Conservation (phyloP, 2,113 vertebrate species). For the Anarrhichthys ocellatus region DNA sequence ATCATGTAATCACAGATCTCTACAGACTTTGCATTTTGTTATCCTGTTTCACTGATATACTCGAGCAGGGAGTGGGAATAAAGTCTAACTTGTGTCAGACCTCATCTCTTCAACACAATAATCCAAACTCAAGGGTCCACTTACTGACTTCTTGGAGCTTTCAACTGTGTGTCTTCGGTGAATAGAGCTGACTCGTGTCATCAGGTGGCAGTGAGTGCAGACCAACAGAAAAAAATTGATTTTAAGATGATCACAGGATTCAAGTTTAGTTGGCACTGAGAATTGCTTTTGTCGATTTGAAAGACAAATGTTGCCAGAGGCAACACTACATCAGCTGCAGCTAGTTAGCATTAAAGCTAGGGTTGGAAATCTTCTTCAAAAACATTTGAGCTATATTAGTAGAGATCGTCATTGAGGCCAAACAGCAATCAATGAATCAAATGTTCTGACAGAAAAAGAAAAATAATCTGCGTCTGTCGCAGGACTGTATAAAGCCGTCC, state of each 20-base stretch:
- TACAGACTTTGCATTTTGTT: neutral
- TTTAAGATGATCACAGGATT: neutral
- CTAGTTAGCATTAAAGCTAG: neutral
- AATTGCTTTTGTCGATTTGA: neutral
- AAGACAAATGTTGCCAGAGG: too few relatives aligned
- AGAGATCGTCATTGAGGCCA: neutral
- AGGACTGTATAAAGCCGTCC: neutral
- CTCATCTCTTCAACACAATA: neutral
- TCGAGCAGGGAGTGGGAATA: neutral
- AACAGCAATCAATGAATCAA: too few relatives aligned
- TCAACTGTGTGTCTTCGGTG: neutral
- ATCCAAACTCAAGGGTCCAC: neutral
- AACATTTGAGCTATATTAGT: neutral
- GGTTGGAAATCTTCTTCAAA: neutral
- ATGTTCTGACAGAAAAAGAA: too few relatives aligned
- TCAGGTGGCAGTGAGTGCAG: neutral
- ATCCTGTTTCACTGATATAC: neutral
- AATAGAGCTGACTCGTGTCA: neutral
- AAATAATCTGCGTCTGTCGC: neutral
- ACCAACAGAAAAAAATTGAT: neutral
- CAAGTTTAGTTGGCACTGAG: neutral
- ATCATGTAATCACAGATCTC: slow-evolving; percentile 10
- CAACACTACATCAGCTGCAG: too few relatives aligned
- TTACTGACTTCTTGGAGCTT: neutral
- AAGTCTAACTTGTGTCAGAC: neutral